phyloP scores from a whole-genome alignment of 1,140 invertebrate species.

The Stenopsyche tienmushanensis region DNA sequence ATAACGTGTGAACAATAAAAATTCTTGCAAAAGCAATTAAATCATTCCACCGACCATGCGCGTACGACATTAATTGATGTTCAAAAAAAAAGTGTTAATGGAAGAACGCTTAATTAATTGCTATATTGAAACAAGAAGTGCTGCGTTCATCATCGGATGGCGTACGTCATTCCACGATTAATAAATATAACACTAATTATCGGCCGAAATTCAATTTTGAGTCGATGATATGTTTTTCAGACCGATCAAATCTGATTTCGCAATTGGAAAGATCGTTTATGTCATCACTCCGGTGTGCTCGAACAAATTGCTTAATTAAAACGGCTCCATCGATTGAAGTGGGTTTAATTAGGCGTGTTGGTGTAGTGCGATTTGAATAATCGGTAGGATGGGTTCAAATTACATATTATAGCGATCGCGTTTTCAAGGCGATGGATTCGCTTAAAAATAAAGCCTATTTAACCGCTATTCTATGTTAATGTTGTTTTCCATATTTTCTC shows the following conservation, averaged over 20 bases:
- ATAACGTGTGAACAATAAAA: too few species aligned
- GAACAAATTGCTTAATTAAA: slow-evolving; percentile 3
- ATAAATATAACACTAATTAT: not conserved
- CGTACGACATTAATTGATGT: not conserved
- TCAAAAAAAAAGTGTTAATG: not conserved
- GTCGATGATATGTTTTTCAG: not conserved
- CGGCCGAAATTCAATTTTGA: not conserved
- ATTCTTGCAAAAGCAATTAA: not conserved
- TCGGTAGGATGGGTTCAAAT: slow-evolving; percentile 5
- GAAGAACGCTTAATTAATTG: not conserved
- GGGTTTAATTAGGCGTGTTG: not conserved
- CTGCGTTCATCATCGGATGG: not conserved
- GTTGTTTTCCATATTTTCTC: slow-evolving; percentile 31
- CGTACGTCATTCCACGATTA: not conserved
- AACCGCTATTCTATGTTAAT: slow-evolving; percentile 33
- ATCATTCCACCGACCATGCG: not conserved
- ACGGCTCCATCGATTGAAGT: not conserved
- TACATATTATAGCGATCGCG: slow-evolving; percentile 17
- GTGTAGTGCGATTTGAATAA: slow-evolving; percentile 6
- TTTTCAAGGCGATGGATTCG: slow-evolving; percentile 34
- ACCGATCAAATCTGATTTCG: not conserved
- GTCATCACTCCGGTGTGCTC: not conserved
- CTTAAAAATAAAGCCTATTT: slow-evolving; percentile 27
- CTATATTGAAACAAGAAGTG: not conserved
- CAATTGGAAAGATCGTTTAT: not conserved